Evolutionary conservation across 2,888 invertebrate genomes (phyloP), one percentile per base, ranked within the genome.

Genomic region (Apeira syringaria): DNA sequence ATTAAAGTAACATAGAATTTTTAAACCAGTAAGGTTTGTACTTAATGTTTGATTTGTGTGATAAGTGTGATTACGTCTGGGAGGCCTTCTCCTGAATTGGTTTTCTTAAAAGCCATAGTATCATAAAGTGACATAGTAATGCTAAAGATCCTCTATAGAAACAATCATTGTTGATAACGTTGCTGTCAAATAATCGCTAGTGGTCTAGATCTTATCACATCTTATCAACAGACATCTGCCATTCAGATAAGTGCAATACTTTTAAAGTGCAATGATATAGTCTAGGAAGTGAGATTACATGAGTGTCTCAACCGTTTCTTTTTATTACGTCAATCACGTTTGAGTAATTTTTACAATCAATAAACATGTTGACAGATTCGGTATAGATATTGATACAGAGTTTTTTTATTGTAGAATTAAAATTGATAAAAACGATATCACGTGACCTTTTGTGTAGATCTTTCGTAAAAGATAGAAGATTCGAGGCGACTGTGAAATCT

Each of bases 401-500:
- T 1, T 67, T 73, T 33, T 73, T 70, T 1, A 79, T 51, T 22
- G 59, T 32, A 2, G 40, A 8, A 27, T 64, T 67, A 39, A 87
- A 86, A 52, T 87, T 85, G 2, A 80, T 47, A 12, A 86, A 68
- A 8, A 74, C 20, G 7, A 84, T 59, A 24, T 59, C 48, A 11
- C 68, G 56, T 1, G 58, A 61, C 7, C 60, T 67, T 36, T 70
- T 80, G 13, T 77, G 69, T 7, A 83, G 61, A 47, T 82, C 79
- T 53, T 73, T 74, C 1, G 77, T 56, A 5, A 76, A 61, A 3
- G 74, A 67, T 53, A 82, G 71, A 1, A 87, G 42, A 39, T 83
- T 86, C 5, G 71, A 67, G 0, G 79, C 82, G 0, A 83, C 80
- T 2, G 86, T 86, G 6, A 68, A 70, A 28, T 87, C 86, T 56